Conservation (phyloP, 2,113 vertebrate species). For the Cinclus mexicanus region DNA sequence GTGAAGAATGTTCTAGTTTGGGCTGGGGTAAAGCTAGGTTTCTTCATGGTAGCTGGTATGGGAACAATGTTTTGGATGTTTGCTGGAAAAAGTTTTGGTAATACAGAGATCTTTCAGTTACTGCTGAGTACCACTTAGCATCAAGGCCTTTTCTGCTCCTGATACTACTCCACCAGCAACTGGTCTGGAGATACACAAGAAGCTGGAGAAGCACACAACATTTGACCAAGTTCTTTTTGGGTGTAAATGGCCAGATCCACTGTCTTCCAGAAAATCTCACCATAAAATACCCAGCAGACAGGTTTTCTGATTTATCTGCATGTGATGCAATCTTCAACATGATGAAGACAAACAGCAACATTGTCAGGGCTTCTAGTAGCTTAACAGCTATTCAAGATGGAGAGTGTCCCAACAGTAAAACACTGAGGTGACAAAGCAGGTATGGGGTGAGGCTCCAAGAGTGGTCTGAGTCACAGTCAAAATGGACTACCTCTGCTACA, state of each 20-base stretch:
- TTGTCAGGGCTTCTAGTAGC: background rate
- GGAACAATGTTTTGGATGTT: background rate
- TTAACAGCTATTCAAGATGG: background rate
- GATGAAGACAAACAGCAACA: background rate
- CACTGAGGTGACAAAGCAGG: background rate
- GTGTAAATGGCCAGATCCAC: background rate
- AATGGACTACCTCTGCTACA: background rate
- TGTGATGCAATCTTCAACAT: background rate
- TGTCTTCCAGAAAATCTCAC: background rate
- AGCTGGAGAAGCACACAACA: accelerated
- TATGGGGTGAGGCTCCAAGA: background rate
- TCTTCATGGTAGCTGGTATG: background rate
- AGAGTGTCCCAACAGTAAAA: background rate
- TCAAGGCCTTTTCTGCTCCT: background rate
- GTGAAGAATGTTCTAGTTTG: background rate
- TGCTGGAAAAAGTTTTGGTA: background rate
- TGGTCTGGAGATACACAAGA: background rate
- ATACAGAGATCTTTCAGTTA: background rate
- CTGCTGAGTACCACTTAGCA: background rate
- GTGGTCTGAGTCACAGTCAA: background rate
- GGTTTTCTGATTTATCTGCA: background rate
- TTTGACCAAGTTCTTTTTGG: background rate
- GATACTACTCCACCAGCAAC: background rate
- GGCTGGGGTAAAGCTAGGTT: background rate
- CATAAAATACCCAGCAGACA: background rate